phyloP scores from a whole-genome alignment of 2,797 vertebrate genomes.

The Molossus alvarezi region DNA sequence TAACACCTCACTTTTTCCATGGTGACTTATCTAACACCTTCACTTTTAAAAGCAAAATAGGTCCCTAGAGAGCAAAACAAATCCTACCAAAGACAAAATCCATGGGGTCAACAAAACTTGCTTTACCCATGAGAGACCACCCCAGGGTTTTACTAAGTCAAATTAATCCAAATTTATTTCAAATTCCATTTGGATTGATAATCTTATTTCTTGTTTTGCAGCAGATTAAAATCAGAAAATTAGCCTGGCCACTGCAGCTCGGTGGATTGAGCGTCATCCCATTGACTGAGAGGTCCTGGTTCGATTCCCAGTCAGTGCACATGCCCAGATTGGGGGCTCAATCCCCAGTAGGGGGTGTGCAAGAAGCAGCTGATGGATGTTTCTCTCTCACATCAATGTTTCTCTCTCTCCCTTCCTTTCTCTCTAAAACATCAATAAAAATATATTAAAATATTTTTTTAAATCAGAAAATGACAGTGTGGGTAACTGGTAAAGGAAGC shows the following conservation, averaged over 20 bases:
- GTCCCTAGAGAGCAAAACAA: conserved; percentile 23
- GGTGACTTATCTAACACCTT: neutral
- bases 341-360: too few species aligned
- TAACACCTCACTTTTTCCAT: neutral
- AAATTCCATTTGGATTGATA: conserved; percentile 18
- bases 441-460: too few species aligned
- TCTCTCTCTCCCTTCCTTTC: too few species aligned
- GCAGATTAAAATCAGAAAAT: conserved; percentile 37
- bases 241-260: too few species aligned
- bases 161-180: neutral
- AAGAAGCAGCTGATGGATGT: too few species aligned
- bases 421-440: too few species aligned
- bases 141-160: neutral
- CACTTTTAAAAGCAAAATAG: conserved; percentile 58
- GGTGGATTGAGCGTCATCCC: too few species aligned
- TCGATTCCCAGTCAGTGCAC: too few species aligned
- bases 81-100: conserved; percentile 1
- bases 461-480: neutral
- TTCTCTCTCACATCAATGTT: too few species aligned
- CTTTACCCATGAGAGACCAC: neutral
- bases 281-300: too few species aligned
- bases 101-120: neutral
- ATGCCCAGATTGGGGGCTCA: too few species aligned
- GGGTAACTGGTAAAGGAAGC: neutral
- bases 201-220: conserved; percentile 4